Evolutionary conservation across 2,888 invertebrate genomes (phyloP).

Genomic region (Doris montereyensis): DNA sequence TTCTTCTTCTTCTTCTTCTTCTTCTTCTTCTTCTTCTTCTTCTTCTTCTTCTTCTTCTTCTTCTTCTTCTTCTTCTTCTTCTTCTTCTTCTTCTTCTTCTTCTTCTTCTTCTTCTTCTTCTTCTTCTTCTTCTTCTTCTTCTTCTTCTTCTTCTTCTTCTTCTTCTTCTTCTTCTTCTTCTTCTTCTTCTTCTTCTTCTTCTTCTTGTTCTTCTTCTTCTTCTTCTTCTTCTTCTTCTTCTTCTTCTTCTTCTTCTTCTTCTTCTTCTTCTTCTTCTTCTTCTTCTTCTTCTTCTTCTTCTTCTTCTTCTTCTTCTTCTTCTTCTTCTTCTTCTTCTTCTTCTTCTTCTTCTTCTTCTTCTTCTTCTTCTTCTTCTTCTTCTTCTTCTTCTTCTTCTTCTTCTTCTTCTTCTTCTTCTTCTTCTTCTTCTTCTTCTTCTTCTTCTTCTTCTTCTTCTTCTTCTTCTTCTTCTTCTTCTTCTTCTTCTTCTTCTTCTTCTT

Average conservation of each 20-base stretch:
- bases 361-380: slow-evolving; percentile 1
- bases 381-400: not conserved
- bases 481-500: not conserved
- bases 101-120: not conserved
- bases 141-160: not conserved
- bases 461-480: not conserved
- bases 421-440: not conserved
- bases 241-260: not conserved
- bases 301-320: not conserved
- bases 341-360: slow-evolving; percentile 14
- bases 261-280: not conserved
- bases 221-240: too few relatives aligned
- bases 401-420: not conserved
- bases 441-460: not conserved
- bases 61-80: not conserved
- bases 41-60: not conserved
- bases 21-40: not conserved
- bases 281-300: not conserved
- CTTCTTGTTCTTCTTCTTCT: not conserved
- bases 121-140: not conserved
- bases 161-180: not conserved
- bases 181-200: not conserved
- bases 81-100: not conserved
- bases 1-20: not conserved
- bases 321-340: not conserved